Conservation (phyloP, 2,113 vertebrate genomes). For the Bos indicus region DNA sequence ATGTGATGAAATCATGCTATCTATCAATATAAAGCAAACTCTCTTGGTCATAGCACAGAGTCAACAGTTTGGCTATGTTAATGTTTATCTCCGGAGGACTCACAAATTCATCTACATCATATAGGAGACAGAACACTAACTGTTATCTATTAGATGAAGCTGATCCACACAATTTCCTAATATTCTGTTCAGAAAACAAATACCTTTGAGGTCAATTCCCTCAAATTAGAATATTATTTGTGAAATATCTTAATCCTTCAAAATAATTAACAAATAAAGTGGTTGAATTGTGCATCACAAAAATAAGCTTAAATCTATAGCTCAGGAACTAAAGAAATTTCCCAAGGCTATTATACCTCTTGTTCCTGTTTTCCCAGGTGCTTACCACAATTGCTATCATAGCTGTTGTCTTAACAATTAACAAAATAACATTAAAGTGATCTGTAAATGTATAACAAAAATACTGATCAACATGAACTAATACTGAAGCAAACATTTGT, state of each 20-base stretch:
- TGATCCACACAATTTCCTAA: neutral
- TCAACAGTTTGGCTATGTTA: neutral
- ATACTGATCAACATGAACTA: neutral
- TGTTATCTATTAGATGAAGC: neutral
- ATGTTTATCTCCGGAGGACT: neutral
- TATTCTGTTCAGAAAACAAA: conserved; percentile 1
- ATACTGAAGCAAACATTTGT: neutral
- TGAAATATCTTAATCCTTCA: neutral
- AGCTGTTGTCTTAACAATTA: neutral
- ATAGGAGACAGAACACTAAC: neutral
- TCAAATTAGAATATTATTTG: neutral
- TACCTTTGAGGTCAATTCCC: neutral
- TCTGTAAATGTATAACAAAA: neutral
- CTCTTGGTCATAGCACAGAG: neutral
- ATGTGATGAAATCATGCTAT: neutral
- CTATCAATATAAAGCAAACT: neutral
- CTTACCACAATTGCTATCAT: neutral
- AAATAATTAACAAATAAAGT: neutral
- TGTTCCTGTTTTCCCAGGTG: neutral
- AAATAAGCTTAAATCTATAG: neutral
- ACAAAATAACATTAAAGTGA: neutral
- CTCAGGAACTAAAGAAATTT: neutral
- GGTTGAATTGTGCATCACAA: neutral
- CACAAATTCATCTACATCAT: neutral
- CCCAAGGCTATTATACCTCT: neutral